Conservation (phyloP, 1,140 invertebrate species). For the Musca vetustissima region DNA sequence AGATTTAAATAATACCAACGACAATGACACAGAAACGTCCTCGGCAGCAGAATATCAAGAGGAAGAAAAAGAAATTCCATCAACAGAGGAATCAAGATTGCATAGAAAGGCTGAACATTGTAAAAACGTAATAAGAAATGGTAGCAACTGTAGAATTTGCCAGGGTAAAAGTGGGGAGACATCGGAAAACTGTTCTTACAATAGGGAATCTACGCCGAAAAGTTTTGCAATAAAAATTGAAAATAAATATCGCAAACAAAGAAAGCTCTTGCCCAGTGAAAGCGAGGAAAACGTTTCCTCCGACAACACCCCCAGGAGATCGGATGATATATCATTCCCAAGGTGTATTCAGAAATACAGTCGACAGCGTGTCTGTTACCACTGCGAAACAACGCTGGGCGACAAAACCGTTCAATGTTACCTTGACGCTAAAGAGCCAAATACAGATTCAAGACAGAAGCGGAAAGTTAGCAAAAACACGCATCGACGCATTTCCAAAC, state of each 20-base stretch:
- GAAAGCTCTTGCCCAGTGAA: slow-evolving; percentile 10
- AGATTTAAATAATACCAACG: neutral
- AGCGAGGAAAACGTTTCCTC: slow-evolving; percentile 5
- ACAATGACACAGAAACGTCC: neutral
- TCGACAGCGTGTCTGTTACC: slow-evolving; percentile 29
- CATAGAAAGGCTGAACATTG: slow-evolving; percentile 29
- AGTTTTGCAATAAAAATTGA: slow-evolving; percentile 39
- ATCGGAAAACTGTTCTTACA: slow-evolving; percentile 48
- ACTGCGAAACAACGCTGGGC: slow-evolving; percentile 33
- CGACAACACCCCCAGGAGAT: neutral
- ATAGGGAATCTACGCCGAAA: slow-evolving; percentile 37
- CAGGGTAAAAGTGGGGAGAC: slow-evolving; percentile 39
- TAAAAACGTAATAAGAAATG: slow-evolving; percentile 27
- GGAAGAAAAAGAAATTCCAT: neutral
- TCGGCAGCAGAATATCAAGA: neutral
- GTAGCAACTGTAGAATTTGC: slow-evolving; percentile 43
- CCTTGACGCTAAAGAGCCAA: neutral
- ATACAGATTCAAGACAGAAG: neutral
- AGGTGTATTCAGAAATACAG: neutral
- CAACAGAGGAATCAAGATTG: neutral
- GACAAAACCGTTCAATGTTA: slow-evolving; percentile 28
- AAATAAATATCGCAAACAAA: slow-evolving; percentile 33
- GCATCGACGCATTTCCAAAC: slow-evolving; percentile 43
- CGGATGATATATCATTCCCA: neutral
- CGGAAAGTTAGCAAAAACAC: slow-evolving; percentile 19